A percentile compares a stretch with the other conserved stretches of the same genome.
Evolutionary conservation across 2,888 invertebrate genomes (phyloP).

Genomic region (Microctonus brassicae): DNA sequence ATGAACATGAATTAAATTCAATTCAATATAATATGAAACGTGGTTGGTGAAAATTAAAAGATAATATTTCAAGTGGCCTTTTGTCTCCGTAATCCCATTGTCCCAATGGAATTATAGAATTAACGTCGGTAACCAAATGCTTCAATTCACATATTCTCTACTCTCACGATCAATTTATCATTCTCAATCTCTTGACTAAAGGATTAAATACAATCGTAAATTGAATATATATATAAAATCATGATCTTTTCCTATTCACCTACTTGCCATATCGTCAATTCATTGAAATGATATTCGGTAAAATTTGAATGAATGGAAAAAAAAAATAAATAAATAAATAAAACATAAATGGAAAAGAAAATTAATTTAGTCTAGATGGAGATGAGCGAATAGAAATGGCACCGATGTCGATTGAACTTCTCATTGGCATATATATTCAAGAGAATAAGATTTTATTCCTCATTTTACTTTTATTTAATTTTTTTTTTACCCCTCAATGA

Average conservation of each 20-base stretch:
- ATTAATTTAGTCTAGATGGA: slow-evolving; percentile 11
- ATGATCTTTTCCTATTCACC: not conserved
- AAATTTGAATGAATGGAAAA: not conserved
- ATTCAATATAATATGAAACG: not conserved
- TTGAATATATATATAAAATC: not conserved
- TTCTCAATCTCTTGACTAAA: not conserved
- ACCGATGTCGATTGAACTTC: slow-evolving; percentile 27
- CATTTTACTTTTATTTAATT: slow-evolving; percentile 7
- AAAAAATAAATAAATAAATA: too few relatives aligned
- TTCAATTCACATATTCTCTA: not conserved
- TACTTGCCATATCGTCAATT: too few relatives aligned
- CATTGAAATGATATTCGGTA: not conserved
- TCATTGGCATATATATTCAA: slow-evolving; percentile 21
- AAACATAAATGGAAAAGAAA: not conserved
- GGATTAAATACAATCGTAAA: not conserved
- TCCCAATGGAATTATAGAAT: slow-evolving; percentile 17
- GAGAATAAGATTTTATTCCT: slow-evolving; percentile 25
- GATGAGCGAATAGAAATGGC: not conserved
- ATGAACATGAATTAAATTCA: not conserved
- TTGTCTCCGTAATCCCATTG: slow-evolving; percentile 2
- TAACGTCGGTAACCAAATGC: slow-evolving; percentile 12
- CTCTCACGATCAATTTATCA: slow-evolving; percentile 19
- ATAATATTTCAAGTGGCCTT: not conserved
- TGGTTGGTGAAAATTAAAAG: slow-evolving; percentile 3
- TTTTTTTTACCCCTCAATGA: not conserved